phyloP scores from a whole-genome alignment of 2,797 vertebrate genomes.

The Cottoperca gobio region DNA sequence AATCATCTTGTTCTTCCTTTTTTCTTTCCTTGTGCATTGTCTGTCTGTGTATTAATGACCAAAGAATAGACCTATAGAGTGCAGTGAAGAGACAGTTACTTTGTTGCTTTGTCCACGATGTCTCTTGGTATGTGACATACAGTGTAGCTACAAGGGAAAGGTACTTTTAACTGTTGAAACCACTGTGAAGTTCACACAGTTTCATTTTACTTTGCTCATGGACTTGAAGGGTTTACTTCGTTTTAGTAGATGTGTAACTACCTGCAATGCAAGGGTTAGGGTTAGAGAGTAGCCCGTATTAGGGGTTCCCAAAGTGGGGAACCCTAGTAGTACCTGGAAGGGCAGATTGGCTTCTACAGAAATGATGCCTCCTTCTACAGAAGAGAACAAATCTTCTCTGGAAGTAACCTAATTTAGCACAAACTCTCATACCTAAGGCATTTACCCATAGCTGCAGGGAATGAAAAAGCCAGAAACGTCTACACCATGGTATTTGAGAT shows the following conservation, averaged over 20 bases:
- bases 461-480: not conserved
- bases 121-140: not conserved
- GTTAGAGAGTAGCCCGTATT: constrained; percentile 6
- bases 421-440: not conserved
- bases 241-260: not conserved
- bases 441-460: not conserved
- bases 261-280: not conserved
- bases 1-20: constrained; percentile 3
- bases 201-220: not conserved
- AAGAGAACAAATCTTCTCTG: not conserved
- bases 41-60: not conserved
- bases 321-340: not conserved
- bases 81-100: not conserved
- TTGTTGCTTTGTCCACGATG: not conserved
- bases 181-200: constrained; percentile 33
- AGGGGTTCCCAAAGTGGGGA: not conserved
- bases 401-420: not conserved
- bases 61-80: rapidly evolving
- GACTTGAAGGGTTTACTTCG: not conserved
- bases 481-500: not conserved
- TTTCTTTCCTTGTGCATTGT: not conserved
- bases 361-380: not conserved
- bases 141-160: not conserved
- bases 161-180: not conserved
- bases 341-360: not conserved